A percentile compares a stretch with the other conserved stretches of the same genome.
These are phyloP conservation scores for Aphrocallistes beatrix DNA, from an alignment of 37 sponge, comb jelly and placozoan genomes.

Conservation along the genomic window DNA sequence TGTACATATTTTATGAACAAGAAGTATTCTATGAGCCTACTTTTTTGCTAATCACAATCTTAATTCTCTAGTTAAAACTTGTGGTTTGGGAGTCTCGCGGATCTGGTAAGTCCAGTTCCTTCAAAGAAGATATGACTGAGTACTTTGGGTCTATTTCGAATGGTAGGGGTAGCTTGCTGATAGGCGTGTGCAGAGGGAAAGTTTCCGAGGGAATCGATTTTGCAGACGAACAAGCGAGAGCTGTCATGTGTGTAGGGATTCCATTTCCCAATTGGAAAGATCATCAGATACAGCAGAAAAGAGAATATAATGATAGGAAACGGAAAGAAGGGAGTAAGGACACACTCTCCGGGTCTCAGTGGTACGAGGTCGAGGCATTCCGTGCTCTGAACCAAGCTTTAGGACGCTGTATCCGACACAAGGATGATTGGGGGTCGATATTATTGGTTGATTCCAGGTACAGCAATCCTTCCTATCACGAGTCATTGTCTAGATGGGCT, in stretches of 20 bases:
- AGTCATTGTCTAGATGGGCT: background rate
- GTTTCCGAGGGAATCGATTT: constrained; percentile 97
- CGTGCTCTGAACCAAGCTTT: constrained; percentile 91
- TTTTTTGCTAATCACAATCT: too few species aligned
- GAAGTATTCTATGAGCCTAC: too few species aligned
- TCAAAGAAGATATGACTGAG: constrained; percentile 23
- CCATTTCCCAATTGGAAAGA: constrained; percentile 88
- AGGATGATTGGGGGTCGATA: constrained; percentile 90
- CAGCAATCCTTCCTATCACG: constrained; percentile 12
- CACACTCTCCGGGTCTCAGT: constrained; percentile 69
- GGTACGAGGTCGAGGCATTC: constrained; percentile 96
- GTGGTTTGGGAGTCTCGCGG: constrained; percentile 8
- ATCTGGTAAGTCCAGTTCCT: background rate
- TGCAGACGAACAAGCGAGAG: constrained; percentile 82
- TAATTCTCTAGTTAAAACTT: background rate
- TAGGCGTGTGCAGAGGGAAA: constrained; percentile 96
- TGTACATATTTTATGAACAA: too few species aligned
- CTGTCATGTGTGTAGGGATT: constrained; percentile 94
- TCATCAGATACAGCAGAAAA: constrained; percentile 65
- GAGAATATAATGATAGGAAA: constrained; percentile 74
- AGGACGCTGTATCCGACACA: constrained; percentile 74
- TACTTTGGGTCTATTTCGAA: background rate
- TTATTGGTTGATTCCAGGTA: constrained; percentile 80
- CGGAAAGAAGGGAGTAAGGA: constrained; percentile 21
- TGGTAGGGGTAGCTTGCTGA: constrained; percentile 62